These are phyloP conservation scores for Gymnoscopelus microlampas DNA, from an alignment of 2,797 vertebrate species.

Conservation along the genomic window DNA sequence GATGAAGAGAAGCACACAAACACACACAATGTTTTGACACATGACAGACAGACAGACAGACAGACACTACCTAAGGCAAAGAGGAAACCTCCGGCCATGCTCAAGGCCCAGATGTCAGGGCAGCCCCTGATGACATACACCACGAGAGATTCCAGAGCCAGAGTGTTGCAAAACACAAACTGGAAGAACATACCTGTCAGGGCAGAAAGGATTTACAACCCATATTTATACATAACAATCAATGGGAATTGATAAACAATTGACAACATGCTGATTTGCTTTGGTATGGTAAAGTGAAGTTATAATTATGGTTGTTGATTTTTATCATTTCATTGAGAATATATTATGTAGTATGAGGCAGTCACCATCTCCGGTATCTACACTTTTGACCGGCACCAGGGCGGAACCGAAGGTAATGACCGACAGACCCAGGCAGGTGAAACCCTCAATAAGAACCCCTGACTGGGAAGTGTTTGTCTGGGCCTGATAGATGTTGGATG, in stretches of 20 bases:
- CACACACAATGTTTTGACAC: background rate
- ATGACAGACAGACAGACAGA: slow-evolving; percentile 1
- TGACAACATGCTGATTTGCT: background rate
- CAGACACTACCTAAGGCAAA: slow-evolving; percentile 19
- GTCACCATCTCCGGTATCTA: slow-evolving; percentile 22
- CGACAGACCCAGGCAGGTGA: slow-evolving; percentile 25
- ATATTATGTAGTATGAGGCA: background rate
- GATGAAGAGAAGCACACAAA: background rate
- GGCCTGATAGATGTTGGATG: background rate
- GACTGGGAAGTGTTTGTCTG: background rate
- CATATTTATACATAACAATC: background rate
- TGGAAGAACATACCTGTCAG: slow-evolving; percentile 36
- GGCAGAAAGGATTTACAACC: background rate
- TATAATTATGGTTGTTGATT: background rate
- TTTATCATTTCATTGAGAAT: background rate
- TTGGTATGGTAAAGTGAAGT: too few species aligned
- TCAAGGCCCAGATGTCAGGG: slow-evolving; percentile 23
- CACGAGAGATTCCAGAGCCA: slow-evolving; percentile 21
- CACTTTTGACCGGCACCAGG: slow-evolving; percentile 19
- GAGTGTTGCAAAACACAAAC: slow-evolving; percentile 29
- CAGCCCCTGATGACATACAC: slow-evolving; percentile 25
- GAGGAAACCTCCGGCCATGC: slow-evolving; percentile 14
- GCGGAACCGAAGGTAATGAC: slow-evolving; percentile 24
- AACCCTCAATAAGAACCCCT: slow-evolving; percentile 19
- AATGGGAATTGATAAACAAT: background rate